phyloP scores from a whole-genome alignment of 2,888 invertebrate genomes.

The Troglohyphantes excavatus region DNA sequence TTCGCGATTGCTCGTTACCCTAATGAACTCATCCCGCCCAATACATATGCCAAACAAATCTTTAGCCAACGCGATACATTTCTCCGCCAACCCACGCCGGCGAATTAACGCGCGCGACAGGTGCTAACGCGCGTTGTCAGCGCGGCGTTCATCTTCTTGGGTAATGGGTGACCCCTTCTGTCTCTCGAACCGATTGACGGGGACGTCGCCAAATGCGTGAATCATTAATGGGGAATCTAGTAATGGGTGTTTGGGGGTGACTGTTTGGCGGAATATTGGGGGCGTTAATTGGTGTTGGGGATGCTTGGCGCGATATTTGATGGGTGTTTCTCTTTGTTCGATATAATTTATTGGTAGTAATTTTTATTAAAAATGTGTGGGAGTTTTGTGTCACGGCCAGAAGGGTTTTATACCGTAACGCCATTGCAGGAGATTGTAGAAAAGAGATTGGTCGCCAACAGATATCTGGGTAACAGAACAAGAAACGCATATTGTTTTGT shows the following conservation, averaged over 20 bases:
- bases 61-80: constrained; percentile 7
- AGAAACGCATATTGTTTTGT: too few relatives aligned
- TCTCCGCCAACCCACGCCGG: constrained; percentile 17
- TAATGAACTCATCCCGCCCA: constrained; percentile 37
- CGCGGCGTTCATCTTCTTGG: constrained; percentile 40
- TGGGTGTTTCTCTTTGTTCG: neutral
- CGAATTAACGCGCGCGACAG: constrained; percentile 13
- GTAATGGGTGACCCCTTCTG: neutral
- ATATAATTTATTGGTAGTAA: too few relatives aligned
- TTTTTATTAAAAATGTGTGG: too few relatives aligned
- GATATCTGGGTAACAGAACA: too few relatives aligned
- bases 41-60: neutral
- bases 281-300: neutral
- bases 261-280: neutral
- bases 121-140: constrained; percentile 23
- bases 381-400: too few relatives aligned
- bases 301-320: neutral
- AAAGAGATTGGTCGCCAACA: too few relatives aligned
- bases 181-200: neutral
- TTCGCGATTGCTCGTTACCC: constrained; percentile 49
- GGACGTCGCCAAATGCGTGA: constrained; percentile 28
- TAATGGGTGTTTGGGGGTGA: constrained; percentile 43
- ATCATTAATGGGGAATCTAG: constrained; percentile 41
- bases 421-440: too few relatives aligned
- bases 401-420: too few relatives aligned